Percentiles rank a stretch among this genome's conserved stretches.
These are phyloP conservation scores for Zaprionus lineosus DNA, from an alignment of 2,888 invertebrate genomes.

Conservation along the genomic window DNA sequence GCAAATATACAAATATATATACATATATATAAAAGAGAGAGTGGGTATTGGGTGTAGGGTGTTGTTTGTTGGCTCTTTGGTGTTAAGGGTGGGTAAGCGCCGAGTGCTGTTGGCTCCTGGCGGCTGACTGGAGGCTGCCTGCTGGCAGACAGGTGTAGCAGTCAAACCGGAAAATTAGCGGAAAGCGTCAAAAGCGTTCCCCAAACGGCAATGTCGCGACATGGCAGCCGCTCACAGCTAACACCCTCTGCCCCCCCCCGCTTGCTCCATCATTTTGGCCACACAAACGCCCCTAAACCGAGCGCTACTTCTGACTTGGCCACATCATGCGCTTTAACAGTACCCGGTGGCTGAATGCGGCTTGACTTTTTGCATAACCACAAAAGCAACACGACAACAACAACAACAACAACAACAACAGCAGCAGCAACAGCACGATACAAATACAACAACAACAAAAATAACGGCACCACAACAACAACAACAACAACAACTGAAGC, in stretches of 20 bases:
- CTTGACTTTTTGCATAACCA: conserved; percentile 64
- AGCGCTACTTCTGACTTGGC: background rate
- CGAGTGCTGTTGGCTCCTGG: background rate
- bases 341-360: conserved; percentile 11
- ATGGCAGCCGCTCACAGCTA: conserved; percentile 37
- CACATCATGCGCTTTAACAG: background rate
- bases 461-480: conserved; percentile 11
- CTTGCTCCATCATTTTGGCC: no score
- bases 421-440: conserved; percentile 34
- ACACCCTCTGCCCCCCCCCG: conserved; percentile 1
- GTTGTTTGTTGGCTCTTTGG: no score
- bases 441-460: conserved; percentile 33
- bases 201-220: conserved; percentile 73
- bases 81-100: background rate
- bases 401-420: conserved; percentile 13
- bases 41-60: background rate
- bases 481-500: conserved; percentile 18
- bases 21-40: conserved; percentile 13
- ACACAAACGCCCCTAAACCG: no score
- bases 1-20: background rate
- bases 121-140: conserved; percentile 18
- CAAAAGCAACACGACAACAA: conserved; percentile 44
- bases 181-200: conserved; percentile 77
- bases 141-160: conserved; percentile 66
- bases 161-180: conserved; percentile 78